A percentile compares a stretch with the other conserved stretches of the same genome.
Evolutionary conservation across 2,113 vertebrate genomes (phyloP).

Genomic region (Nycticebus coucang): DNA sequence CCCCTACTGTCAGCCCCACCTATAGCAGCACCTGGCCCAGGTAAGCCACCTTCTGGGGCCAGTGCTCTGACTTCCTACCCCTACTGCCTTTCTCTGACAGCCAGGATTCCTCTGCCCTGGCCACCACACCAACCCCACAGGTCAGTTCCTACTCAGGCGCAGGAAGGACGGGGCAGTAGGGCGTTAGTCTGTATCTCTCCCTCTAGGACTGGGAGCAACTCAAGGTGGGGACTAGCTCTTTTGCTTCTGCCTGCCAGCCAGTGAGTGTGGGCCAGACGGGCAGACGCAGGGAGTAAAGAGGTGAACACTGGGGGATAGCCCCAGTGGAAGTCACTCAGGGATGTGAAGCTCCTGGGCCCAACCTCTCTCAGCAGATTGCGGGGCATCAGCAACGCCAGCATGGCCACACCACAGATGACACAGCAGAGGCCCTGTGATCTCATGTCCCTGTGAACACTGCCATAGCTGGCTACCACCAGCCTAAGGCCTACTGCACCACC

Average conservation of each 20-base stretch:
- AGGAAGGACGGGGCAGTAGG: background rate
- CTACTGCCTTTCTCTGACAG: background rate
- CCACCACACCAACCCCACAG: background rate
- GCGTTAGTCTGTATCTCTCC: background rate
- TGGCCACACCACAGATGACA: background rate
- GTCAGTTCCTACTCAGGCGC: background rate
- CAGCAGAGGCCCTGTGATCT: background rate
- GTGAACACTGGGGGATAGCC: rapidly evolving
- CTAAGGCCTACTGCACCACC: background rate
- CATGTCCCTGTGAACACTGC: rapidly evolving
- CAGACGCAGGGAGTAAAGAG: too few species aligned
- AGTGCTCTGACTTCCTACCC: background rate
- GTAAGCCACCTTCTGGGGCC: background rate
- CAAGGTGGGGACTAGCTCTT: background rate
- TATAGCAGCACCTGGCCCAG: background rate
- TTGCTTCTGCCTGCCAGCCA: background rate
- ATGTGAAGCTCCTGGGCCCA: rapidly evolving
- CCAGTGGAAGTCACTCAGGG: background rate
- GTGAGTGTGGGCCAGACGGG: background rate
- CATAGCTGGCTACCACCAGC: background rate
- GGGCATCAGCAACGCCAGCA: background rate
- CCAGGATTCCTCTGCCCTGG: background rate
- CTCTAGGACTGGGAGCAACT: background rate
- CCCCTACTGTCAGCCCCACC: background rate
- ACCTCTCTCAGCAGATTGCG: background rate